Evolutionary conservation across 2,113 vertebrate species (phyloP).

Genomic region (Toxotes jaculatrix): DNA sequence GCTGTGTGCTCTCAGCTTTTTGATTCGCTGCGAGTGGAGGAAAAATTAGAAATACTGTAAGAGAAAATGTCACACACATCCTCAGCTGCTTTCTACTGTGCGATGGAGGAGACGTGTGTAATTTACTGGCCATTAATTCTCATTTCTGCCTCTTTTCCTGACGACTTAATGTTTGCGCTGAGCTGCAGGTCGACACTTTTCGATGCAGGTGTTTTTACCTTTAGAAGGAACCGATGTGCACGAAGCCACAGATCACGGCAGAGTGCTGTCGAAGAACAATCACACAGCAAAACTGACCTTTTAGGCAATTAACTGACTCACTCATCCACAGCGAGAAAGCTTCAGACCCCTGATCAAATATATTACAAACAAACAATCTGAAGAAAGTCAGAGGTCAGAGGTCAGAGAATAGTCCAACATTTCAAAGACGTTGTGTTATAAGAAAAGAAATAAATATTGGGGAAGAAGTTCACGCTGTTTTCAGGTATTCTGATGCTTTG

Average conservation of each 20-base stretch:
- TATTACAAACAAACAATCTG: not conserved
- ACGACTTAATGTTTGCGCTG: not conserved
- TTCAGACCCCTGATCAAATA: not conserved
- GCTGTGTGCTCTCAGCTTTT: not conserved
- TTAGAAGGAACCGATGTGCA: conserved; percentile 3
- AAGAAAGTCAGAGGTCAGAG: not conserved
- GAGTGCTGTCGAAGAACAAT: not conserved
- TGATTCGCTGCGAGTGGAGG: not conserved
- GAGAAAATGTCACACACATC: conserved; percentile 18
- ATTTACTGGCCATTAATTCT: conserved; percentile 12
- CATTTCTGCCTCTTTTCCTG: not conserved
- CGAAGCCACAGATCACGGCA: conserved; percentile 6
- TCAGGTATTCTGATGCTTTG: not conserved
- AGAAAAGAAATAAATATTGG: not conserved
- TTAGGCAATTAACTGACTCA: not conserved
- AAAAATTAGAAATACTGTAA: not conserved
- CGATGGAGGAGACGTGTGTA: not conserved
- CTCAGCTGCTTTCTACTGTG: not conserved
- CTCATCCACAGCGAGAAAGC: not conserved
- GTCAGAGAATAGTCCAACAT: not conserved
- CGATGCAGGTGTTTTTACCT: not conserved
- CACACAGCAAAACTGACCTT: conserved; percentile 29
- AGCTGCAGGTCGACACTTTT: not conserved
- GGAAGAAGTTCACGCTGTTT: no score
- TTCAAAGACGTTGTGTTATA: not conserved